phyloP scores from a whole-genome alignment of 2,113 vertebrate species.

The Gorsachius goisagi region DNA sequence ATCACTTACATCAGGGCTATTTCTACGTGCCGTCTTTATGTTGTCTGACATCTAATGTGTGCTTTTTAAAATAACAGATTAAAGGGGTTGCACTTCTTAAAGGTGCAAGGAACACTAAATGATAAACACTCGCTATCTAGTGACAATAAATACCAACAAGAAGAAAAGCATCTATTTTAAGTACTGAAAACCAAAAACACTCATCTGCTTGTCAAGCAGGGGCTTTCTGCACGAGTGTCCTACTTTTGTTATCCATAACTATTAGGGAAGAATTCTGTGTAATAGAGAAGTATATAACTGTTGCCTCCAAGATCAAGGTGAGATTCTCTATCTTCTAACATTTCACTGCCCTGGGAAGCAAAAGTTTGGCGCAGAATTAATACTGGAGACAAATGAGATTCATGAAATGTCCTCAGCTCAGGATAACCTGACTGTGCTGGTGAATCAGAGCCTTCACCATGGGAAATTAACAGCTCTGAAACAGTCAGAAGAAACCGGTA shows the following conservation, averaged over 20 bases:
- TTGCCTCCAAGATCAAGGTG: neutral
- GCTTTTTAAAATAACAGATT: neutral
- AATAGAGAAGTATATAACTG: neutral
- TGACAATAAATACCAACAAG: neutral
- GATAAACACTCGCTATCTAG: neutral
- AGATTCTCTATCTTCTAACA: neutral
- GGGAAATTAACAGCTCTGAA: slow-evolving; percentile 15
- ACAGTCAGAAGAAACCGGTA: neutral
- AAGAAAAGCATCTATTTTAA: neutral
- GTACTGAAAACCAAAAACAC: neutral
- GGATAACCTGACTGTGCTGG: neutral
- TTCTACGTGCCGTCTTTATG: neutral
- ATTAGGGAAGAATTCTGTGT: neutral
- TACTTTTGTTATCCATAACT: neutral
- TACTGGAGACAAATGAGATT: neutral
- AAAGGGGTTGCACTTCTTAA: neutral
- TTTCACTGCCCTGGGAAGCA: neutral
- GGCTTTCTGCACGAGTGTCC: neutral
- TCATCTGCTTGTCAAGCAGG: neutral
- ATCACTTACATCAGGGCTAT: neutral
- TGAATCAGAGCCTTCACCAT: neutral
- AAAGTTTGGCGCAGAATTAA: neutral
- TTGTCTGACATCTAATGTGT: neutral
- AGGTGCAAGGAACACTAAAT: neutral
- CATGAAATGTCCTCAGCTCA: neutral